A percentile compares a stretch with the other conserved stretches of the same genome.
These are phyloP conservation scores for Philopedon plagiatum DNA, from an alignment of 2,888 invertebrate species.

Conservation along the genomic window DNA sequence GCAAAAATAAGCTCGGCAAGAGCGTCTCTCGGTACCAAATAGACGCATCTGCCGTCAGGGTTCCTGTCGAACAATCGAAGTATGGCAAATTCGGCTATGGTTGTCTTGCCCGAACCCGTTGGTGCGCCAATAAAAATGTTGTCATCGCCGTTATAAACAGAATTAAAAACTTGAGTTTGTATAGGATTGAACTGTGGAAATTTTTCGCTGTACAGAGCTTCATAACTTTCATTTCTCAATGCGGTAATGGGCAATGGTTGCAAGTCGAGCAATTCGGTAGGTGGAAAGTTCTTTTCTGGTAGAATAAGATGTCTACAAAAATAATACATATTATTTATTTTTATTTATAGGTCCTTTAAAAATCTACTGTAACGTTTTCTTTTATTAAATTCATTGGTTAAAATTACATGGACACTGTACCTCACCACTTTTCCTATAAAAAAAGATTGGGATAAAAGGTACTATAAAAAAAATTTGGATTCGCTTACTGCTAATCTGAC, in stretches of 20 bases:
- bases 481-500: no score
- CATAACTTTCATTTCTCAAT: slow-evolving; percentile 87
- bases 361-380: no score
- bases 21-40: slow-evolving; percentile 92
- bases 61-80: slow-evolving; percentile 86
- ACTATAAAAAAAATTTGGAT: no score
- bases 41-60: slow-evolving; percentile 89
- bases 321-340: no score
- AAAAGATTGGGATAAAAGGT: no score
- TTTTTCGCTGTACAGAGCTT: slow-evolving; percentile 86
- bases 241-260: slow-evolving; percentile 97
- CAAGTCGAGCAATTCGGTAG: slow-evolving; percentile 96
- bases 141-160: slow-evolving; percentile 98
- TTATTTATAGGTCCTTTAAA: no score
- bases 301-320: slow-evolving; percentile 89
- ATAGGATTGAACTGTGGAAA: slow-evolving; percentile 98
- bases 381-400: no score
- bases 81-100: slow-evolving; percentile 96
- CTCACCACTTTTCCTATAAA: no score
- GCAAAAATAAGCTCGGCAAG: slow-evolving; percentile 90
- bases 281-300: slow-evolving; percentile 98
- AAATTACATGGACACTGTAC: no score
- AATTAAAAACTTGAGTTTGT: slow-evolving; percentile 99
- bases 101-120: slow-evolving; percentile 93
- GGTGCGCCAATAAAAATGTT: slow-evolving; percentile 97